Conservation (phyloP, 64 coral and sea anemone species). For the Actinia equina region DNA sequence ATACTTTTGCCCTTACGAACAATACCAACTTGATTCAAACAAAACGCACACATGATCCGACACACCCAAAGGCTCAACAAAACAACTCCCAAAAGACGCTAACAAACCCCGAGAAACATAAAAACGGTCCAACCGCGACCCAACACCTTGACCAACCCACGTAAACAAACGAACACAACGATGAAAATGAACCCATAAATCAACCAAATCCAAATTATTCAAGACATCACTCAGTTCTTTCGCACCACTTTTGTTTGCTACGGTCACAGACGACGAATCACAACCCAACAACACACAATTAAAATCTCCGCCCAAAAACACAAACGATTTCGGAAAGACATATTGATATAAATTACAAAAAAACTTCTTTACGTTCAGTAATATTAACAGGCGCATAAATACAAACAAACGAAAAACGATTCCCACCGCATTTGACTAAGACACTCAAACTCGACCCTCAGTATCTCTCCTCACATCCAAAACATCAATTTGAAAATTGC, state of each 20-base stretch:
- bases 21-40: background rate
- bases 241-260: too few species aligned
- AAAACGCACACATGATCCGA: background rate
- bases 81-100: too few species aligned
- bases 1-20: background rate
- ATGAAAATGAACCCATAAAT: too few species aligned
- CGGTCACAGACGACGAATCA: too few species aligned
- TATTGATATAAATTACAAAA: background rate
- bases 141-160: background rate
- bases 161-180: background rate
- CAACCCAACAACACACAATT: too few species aligned
- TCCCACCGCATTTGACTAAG: background rate
- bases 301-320: too few species aligned
- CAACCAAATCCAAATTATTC: background rate
- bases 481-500: too few species aligned
- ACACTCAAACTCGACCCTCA: background rate
- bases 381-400: background rate
- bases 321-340: background rate
- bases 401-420: background rate
- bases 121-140: slow-evolving; percentile 28
- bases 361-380: background rate
- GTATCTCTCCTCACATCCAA: background rate
- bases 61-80: background rate
- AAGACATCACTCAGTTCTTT: background rate
- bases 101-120: background rate